Evolutionary conservation across 2,888 invertebrate genomes (phyloP).

Genomic region (Microdon myrmicae): DNA sequence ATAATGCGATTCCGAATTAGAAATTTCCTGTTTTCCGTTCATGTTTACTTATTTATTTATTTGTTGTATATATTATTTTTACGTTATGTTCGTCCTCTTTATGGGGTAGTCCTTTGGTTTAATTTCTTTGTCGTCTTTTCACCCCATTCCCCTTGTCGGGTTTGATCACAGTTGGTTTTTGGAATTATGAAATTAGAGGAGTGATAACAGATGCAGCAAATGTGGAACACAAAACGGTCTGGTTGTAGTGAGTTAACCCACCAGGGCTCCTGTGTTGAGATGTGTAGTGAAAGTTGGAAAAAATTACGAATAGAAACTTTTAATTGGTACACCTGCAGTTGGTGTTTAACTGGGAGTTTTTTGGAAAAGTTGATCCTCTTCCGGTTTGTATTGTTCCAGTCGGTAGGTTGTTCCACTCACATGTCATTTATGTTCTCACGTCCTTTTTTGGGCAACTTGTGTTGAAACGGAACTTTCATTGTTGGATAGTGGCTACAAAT

Average conservation of each 20-base stretch:
- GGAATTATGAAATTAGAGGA: slow-evolving; percentile 14
- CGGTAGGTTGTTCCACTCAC: too few species aligned
- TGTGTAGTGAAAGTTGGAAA: neutral
- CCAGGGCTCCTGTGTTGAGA: too few species aligned
- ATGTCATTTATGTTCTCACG: too few species aligned
- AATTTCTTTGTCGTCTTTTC: slow-evolving; percentile 13
- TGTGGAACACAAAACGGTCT: too few species aligned
- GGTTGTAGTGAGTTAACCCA: too few species aligned
- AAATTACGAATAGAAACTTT: slow-evolving; percentile 17
- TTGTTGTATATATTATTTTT: neutral
- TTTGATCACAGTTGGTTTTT: slow-evolving; percentile 3
- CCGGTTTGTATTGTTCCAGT: neutral
- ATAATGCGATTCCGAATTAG: slow-evolving; percentile 18
- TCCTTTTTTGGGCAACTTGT: neutral
- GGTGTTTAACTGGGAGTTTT: slow-evolving; percentile 6
- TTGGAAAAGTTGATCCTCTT: neutral
- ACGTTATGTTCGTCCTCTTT: neutral
- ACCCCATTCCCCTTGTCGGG: neutral
- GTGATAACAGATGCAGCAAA: too few species aligned
- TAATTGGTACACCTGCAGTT: slow-evolving; percentile 20
- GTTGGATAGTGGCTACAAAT: slow-evolving; percentile 5
- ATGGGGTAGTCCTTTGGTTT: slow-evolving; percentile 1
- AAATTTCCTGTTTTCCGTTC: slow-evolving; percentile 14
- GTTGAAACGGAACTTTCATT: slow-evolving; percentile 1
- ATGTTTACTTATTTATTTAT: neutral